Conservation (phyloP, 35 echinoderm and acorn worm species). For the Heliocidaris erythrogramma region DNA sequence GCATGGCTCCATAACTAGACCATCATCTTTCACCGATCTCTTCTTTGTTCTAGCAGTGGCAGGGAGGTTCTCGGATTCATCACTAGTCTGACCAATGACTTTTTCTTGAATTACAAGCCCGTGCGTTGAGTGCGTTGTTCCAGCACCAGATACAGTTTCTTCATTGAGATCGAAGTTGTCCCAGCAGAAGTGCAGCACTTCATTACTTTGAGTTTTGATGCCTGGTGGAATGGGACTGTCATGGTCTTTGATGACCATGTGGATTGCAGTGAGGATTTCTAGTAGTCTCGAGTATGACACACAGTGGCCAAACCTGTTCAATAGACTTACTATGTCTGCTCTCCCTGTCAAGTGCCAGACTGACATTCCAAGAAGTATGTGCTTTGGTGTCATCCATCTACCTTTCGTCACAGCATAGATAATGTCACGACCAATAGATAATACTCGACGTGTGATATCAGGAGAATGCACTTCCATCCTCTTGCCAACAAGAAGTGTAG, state of each 20-base stretch:
- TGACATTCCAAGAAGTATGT: slow-evolving; percentile 54
- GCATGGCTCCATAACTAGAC: slow-evolving; percentile 65
- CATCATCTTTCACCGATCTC: slow-evolving; percentile 42
- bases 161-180: slow-evolving; percentile 70
- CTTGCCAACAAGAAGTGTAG: slow-evolving; percentile 52
- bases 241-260: slow-evolving; percentile 49
- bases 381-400: slow-evolving; percentile 49
- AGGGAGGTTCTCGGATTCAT: slow-evolving; percentile 17
- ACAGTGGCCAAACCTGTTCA: slow-evolving; percentile 59
- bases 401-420: slow-evolving; percentile 50
- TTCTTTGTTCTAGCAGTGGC: slow-evolving; percentile 53
- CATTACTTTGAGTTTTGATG: slow-evolving; percentile 57
- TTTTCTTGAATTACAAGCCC: slow-evolving; percentile 59
- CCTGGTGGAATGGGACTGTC: slow-evolving; percentile 57
- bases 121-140: slow-evolving; percentile 66
- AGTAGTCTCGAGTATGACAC: slow-evolving; percentile 62
- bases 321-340: slow-evolving; percentile 43
- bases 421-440: slow-evolving; percentile 48
- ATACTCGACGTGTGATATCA: slow-evolving; percentile 48
- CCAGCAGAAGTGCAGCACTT: slow-evolving; percentile 67
- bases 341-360: slow-evolving; percentile 63
- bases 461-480: slow-evolving; percentile 47
- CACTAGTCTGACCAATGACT: background rate
- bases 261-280: slow-evolving; percentile 64
- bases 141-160: slow-evolving; percentile 63